Base-by-base conservation (phyloP, 2,797 vertebrate species). In the Sebastes iracundus region DNA sequence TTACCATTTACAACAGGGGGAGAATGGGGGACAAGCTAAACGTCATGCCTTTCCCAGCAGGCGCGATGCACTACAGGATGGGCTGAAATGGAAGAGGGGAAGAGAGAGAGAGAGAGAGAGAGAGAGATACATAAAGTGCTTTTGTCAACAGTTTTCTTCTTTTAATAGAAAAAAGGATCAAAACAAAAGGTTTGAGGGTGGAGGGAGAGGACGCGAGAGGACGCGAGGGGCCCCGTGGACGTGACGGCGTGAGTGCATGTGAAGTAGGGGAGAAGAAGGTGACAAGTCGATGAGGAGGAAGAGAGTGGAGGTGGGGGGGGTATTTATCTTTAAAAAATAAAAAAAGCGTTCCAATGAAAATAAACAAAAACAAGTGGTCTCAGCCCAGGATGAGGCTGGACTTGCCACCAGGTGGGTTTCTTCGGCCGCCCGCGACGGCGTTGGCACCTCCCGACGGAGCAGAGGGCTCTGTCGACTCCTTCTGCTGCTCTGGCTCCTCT, bases 401-500 rank as follows among this genome's bases (percentile, higher is more conserved):
- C 95, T 98, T 99, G 88, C 98, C 97, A 16, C 98, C 97, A 0
- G 98, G 98, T 38, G 98, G 98, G 95, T 99, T 98, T 97, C 97
- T 98, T 89, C 97, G 96, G 79, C 88, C 77, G 71, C 95, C 93
- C 0, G 96, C 77, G 78, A 85, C 65, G 7, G 81, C 18, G 10
- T 73, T 87, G 83, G 73, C 84, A 5, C 52, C 92, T 85, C 85
- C 94, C 91, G 95, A 94, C 0, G 94, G 90, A 67, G 81, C 88
- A 2, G 94, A 83, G 53, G 91, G 77, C 86, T 94, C 81, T 92
- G 92, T 71, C 4, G 65, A 63, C 74, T 94, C 93, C 83, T 87
- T 71, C 90, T 89, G 86, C 79, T 92, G 80, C 20, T 93, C 88
- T 18, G 86, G 81, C 79, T 90, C 86, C 67, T 87, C 84, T 2